Conservation (phyloP, 2,888 invertebrate species). For the Protophormia terraenovae region DNA sequence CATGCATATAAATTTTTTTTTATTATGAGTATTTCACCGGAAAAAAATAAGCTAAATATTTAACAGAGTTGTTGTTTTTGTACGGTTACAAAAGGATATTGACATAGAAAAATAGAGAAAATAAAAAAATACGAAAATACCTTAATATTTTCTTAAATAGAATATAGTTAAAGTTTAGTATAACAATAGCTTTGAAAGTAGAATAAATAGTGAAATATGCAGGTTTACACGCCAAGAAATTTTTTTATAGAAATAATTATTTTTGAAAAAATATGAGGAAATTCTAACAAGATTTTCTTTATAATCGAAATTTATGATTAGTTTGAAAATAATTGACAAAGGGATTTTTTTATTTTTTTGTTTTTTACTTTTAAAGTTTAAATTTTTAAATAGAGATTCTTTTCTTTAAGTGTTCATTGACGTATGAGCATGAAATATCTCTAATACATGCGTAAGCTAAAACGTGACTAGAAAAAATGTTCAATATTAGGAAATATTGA, state of each 20-base stretch:
- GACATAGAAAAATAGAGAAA: constrained; percentile 10
- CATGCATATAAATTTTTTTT: not conserved
- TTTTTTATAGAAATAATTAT: not conserved
- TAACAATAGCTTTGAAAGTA: not conserved
- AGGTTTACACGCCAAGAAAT: not conserved
- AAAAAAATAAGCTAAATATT: constrained; percentile 18
- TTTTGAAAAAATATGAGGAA: not conserved
- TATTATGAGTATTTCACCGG: constrained; percentile 11
- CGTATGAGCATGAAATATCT: constrained; percentile 10
- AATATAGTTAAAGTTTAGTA: constrained; percentile 18
- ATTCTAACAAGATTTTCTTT: no score
- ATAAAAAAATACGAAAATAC: not conserved
- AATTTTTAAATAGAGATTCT: no score
- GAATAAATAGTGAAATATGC: not conserved
- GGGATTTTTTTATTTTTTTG: no score
- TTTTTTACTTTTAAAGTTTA: no score
- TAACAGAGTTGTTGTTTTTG: not conserved
- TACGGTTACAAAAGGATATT: constrained; percentile 41
- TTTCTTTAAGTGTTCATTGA: not conserved
- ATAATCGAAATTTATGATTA: no score
- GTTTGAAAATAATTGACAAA: no score
- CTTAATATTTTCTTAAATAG: constrained; percentile 40
- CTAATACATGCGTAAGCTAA: constrained; percentile 58
- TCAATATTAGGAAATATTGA: constrained; percentile 44
- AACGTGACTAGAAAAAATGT: constrained; percentile 60